Percentiles rank a stretch among this genome's conserved stretches.
Evolutionary conservation across 2,888 invertebrate genomes (phyloP).

Genomic region (Archips crataeganus): DNA sequence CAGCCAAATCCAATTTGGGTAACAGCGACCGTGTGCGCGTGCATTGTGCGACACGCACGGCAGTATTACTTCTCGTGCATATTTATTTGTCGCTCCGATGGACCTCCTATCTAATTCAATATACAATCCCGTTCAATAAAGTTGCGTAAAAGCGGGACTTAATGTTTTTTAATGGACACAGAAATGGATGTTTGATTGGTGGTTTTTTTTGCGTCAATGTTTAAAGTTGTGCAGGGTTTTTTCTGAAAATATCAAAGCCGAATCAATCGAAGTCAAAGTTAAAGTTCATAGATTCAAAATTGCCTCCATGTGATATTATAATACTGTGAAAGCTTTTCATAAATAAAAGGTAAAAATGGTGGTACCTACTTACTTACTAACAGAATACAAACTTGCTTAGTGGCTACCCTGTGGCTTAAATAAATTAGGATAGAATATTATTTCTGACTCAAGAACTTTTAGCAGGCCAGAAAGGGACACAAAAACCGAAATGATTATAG

Average conservation of each 20-base stretch:
- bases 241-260: background rate
- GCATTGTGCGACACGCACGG: constrained; percentile 45
- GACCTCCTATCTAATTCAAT: constrained; percentile 46
- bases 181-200: constrained; percentile 21
- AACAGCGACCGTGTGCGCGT: constrained; percentile 62
- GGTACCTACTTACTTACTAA: too few relatives aligned
- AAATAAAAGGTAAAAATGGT: too few relatives aligned
- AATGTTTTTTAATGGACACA: constrained; percentile 14
- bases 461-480: constrained; percentile 21
- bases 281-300: too few relatives aligned
- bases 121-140: constrained; percentile 35
- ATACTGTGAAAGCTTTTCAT: too few relatives aligned
- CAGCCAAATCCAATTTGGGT: constrained; percentile 63
- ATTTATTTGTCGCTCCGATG: constrained; percentile 45
- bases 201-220: background rate
- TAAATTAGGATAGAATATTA: too few relatives aligned
- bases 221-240: background rate
- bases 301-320: too few relatives aligned
- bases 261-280: background rate
- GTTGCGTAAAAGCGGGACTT: constrained; percentile 6
- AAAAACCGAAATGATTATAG: constrained; percentile 24
- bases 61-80: constrained; percentile 51
- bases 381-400: too few relatives aligned
- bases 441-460: too few relatives aligned
- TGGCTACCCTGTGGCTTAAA: too few relatives aligned